These are phyloP conservation scores for Ciconia maguari DNA, from an alignment of 2,113 vertebrate genomes.

Conservation along the genomic window DNA sequence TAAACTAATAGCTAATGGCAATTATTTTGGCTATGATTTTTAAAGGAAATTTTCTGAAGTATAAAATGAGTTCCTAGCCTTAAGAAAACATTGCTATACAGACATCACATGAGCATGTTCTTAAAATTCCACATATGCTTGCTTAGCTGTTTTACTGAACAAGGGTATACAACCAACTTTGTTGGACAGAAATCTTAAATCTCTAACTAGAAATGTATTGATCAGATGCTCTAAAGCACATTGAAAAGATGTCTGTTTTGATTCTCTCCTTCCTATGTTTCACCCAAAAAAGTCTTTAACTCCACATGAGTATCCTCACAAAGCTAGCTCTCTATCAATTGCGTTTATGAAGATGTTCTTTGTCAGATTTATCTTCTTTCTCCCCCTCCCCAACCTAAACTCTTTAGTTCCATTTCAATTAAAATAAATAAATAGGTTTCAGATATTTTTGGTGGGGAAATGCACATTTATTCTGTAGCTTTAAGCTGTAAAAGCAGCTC, in stretches of 20 bases:
- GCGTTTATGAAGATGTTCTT: background rate
- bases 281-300: background rate
- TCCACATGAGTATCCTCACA: background rate
- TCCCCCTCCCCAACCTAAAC: background rate
- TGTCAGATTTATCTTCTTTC: background rate
- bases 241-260: background rate
- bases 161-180: background rate
- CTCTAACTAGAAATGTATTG: background rate
- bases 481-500: background rate
- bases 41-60: background rate
- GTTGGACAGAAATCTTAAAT: background rate
- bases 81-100: background rate
- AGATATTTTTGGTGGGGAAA: background rate
- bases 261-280: background rate
- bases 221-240: background rate
- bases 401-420: background rate
- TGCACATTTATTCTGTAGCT: background rate
- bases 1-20: background rate
- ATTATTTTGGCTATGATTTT: background rate
- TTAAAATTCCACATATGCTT: background rate
- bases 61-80: background rate
- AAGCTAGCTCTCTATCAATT: background rate
- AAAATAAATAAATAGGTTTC: background rate
- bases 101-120: background rate
- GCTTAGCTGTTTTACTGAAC: background rate